Evolutionary conservation across 2,113 vertebrate genomes (phyloP).

Genomic region (Gasterosteus aculeatus): DNA sequence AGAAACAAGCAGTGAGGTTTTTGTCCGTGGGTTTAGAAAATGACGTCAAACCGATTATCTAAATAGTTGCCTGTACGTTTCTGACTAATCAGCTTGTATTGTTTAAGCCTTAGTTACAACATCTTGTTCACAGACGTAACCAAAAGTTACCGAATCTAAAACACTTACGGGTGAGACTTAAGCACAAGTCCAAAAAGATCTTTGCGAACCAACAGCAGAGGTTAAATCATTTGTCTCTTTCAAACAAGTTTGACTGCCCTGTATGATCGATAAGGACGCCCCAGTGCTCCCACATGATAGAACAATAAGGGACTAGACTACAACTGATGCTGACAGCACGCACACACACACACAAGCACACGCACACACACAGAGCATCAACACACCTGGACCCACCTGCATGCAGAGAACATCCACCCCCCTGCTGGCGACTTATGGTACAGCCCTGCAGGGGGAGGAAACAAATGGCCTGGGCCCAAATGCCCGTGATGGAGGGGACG

Average conservation of each 20-base stretch:
- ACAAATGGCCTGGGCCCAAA: slow-evolving; percentile 56
- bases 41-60: background rate
- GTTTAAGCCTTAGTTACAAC: background rate
- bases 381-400: slow-evolving; percentile 52
- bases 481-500: slow-evolving; percentile 23
- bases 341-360: background rate
- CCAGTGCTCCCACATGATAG: background rate
- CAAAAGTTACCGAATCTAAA: background rate
- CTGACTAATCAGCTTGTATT: background rate
- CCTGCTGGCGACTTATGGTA: slow-evolving; percentile 70
- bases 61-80: background rate
- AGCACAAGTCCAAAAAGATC: too few relatives aligned
- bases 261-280: background rate
- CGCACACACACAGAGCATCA: background rate
- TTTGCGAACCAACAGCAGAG: background rate
- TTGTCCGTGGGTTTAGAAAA: background rate
- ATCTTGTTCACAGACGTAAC: background rate
- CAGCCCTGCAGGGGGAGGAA: slow-evolving; percentile 45
- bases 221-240: background rate
- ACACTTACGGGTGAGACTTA: too few relatives aligned
- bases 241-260: background rate
- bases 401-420: slow-evolving; percentile 53
- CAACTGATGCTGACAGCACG: background rate
- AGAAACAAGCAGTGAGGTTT: background rate
- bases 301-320: slow-evolving; percentile 7